phyloP scores from a whole-genome alignment of 2,888 invertebrate genomes.

The Sericinus montela region DNA sequence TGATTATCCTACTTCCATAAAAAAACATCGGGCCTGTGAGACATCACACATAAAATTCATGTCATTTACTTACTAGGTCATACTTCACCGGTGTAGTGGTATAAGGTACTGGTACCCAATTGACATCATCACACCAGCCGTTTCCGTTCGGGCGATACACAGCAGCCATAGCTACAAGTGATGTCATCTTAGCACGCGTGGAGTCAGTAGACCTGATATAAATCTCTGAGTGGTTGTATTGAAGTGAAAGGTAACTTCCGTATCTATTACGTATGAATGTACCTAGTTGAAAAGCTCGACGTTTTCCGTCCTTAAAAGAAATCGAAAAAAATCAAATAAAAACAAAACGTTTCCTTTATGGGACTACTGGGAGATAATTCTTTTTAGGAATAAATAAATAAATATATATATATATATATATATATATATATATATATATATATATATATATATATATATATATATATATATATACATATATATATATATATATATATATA shows the following conservation, averaged over 20 bases:
- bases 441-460: too few species aligned
- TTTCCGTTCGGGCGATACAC: constrained; percentile 31
- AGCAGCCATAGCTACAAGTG: constrained; percentile 40
- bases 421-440: too few species aligned
- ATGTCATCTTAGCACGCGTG: constrained; percentile 45
- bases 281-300: constrained; percentile 33
- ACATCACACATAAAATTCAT: too few species aligned
- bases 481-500: too few species aligned
- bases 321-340: too few species aligned
- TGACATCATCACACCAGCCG: constrained; percentile 35
- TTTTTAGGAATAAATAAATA: too few species aligned
- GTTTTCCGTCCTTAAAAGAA: constrained; percentile 39
- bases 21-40: too few species aligned
- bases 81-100: constrained; percentile 38
- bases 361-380: too few species aligned
- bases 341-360: too few species aligned
- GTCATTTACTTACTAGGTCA: constrained; percentile 48
- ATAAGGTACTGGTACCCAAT: constrained; percentile 45
- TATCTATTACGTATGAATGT: constrained; percentile 37
- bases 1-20: too few species aligned
- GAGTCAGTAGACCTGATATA: constrained; percentile 48
- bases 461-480: too few species aligned
- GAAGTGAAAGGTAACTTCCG: constrained; percentile 30
- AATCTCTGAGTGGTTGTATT: constrained; percentile 44
- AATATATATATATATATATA: too few species aligned